Evolutionary conservation across 2,113 vertebrate species (phyloP).

Genomic region (Microtus pennsylvanicus): DNA sequence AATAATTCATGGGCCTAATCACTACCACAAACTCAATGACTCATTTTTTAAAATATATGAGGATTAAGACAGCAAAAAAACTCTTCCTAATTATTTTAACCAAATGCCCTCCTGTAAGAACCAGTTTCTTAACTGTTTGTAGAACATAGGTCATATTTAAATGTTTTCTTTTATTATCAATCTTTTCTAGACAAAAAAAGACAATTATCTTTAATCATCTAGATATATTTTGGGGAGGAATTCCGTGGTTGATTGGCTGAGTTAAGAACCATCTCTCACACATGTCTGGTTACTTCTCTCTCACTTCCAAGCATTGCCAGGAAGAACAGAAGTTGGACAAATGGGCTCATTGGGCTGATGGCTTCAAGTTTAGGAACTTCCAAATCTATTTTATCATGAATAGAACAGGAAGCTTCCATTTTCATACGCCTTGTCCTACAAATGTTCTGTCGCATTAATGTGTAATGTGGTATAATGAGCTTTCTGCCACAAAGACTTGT

Average conservation of each 20-base stretch:
- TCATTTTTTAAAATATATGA: constrained; percentile 72
- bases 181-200: neutral
- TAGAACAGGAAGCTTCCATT: neutral
- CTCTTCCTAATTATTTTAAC: constrained; percentile 64
- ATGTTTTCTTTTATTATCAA: neutral
- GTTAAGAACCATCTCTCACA: neutral
- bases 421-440: neutral
- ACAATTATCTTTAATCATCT: neutral
- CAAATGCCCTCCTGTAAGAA: constrained; percentile 74
- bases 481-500: neutral
- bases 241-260: neutral
- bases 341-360: neutral
- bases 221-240: neutral
- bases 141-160: neutral
- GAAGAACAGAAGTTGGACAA: neutral
- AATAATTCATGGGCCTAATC: constrained; percentile 53
- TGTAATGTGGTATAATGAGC: neutral
- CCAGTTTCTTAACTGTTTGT: constrained; percentile 65
- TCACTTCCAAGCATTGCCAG: neutral
- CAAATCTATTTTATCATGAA: neutral
- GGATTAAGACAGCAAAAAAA: constrained; percentile 80
- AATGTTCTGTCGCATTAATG: neutral
- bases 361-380: neutral
- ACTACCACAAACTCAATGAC: constrained; percentile 51
- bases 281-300: neutral